A percentile compares a stretch with the other conserved stretches of the same genome.
These are phyloP conservation scores for Maccullochella peelii DNA, from an alignment of 2,113 vertebrate genomes.

Conservation along the genomic window DNA sequence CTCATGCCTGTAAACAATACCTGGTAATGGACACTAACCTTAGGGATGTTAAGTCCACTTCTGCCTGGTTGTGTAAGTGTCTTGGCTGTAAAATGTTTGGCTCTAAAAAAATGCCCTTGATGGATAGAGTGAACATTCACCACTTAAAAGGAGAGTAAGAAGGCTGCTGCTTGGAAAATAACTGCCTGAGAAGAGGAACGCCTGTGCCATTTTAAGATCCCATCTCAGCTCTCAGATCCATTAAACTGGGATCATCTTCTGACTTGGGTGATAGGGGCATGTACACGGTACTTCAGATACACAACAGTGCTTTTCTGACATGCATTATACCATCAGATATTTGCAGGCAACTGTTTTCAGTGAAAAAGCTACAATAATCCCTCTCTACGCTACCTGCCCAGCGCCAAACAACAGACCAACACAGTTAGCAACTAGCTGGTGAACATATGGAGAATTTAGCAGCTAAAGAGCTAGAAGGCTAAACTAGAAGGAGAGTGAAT, in stretches of 20 bases:
- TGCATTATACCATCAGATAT: neutral
- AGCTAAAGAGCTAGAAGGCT: neutral
- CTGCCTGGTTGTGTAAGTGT: neutral
- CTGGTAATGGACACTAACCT: neutral
- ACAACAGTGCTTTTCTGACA: neutral
- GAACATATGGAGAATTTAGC: neutral
- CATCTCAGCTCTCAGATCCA: slow-evolving; percentile 40
- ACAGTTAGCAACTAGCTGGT: neutral
- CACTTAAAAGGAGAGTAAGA: slow-evolving; percentile 20
- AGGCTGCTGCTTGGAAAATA: slow-evolving; percentile 10
- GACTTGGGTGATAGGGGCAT: neutral
- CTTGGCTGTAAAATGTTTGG: slow-evolving; percentile 13
- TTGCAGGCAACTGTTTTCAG: neutral
- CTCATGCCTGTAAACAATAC: neutral
- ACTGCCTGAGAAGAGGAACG: slow-evolving; percentile 13
- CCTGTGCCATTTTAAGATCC: slow-evolving; percentile 19
- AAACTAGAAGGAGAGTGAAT: neutral
- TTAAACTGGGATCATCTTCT: slow-evolving; percentile 32
- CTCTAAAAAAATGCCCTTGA: slow-evolving; percentile 36
- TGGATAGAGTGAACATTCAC: slow-evolving; percentile 15
- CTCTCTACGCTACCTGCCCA: neutral
- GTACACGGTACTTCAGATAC: neutral
- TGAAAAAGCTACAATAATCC: neutral
- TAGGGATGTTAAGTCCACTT: slow-evolving; percentile 21
- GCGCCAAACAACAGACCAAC: neutral